Evolutionary conservation across 2,797 vertebrate genomes (phyloP), one percentile per base, ranked within the genome.

Genomic region (Synaphobranchus kaupii): DNA sequence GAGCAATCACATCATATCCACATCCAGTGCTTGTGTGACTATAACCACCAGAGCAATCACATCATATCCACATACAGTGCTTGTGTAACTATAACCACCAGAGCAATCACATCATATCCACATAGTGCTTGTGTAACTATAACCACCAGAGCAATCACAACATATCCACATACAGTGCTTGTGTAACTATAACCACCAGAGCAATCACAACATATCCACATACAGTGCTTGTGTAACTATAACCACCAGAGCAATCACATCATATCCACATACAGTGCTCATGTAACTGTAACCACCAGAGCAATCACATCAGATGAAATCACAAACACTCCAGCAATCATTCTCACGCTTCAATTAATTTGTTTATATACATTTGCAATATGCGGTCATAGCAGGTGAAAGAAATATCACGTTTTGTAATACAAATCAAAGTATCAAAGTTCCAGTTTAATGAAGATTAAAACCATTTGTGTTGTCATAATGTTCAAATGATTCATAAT

Each of bases 191-290:
- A 39, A 39, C 39, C 39, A 39, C 39, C 39, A 39, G 1, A 39
- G 39, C 39, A n/a, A n/a, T n/a, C n/a, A n/a, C n/a, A n/a, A 1
- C 39, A 39, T 39, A 39, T 39, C 39, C 39, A 39, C 39, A 39
- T 39, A 39, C 39, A 39, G 39, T 2, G 39, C 39, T 39, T 2
- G 39, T 39, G 56, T 20, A 58, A 20, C 56, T 4, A 58, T 20
- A 58, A 17, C 56, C 39, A 39, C 39, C 39, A 39, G 1, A 39
- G 39, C 39, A n/a, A n/a, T n/a, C 83, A 34, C 84, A 87, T 56
- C 15, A 71, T 83, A 90, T 91, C 90, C 89, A 87, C 8, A 48
- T 25, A 17, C 34, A 20, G 34, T 44, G 44, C 31, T 76, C 31
- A 5, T 10, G 73, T 76, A 20, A 44, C 73, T 34, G 44, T 22